Base-by-base conservation (phyloP, 1,140 invertebrate species). In the Aphaenogaster ashmeadi region DNA sequence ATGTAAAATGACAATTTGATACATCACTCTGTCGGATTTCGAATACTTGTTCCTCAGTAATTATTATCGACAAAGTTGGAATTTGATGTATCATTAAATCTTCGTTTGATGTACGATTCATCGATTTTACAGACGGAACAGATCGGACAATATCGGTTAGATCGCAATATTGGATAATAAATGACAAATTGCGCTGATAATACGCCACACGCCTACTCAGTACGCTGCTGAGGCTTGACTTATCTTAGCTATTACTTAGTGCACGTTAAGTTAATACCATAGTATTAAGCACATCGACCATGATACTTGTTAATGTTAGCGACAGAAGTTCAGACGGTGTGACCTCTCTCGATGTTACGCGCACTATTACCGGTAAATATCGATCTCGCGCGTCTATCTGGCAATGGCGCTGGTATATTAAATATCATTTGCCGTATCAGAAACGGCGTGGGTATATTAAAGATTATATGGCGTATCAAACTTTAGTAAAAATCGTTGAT, bases 231-330 rank as follows among this genome's bases (percentile, higher is more conserved):
- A 50, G 52, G 50, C 79, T 84, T 75, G 80, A 84, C 80, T 84
- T 84, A 84, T 84, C 80, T 84, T 47, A 21, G 80, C 69, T 75
- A 84, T 84, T 84, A 84, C 69, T 84, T 84, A 84, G 80, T 47
- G 80, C 80, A 84, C 80, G 80, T 84, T 84, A 80, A 80, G 78
- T 80, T 80, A 84, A 84, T 84, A 74, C 69, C 69, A 84, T 84
- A 74, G 69, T 74, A 84, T 84, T 84, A 84, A 60, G 80, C 15
- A 60, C 69, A 84, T 84, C 80, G 66, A 50, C 69, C 80, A 74
- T 84, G 69, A 84, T 84, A 84, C 80, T 84, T 84, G 80, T 84
- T 84, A 84, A 84, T 84, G 80, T 84, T 84, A 84, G 80, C 54
- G 80, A 84, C 80, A 84, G 80, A 84, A 84, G 80, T 84, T 84